These are phyloP conservation scores for Astur gentilis DNA, from an alignment of 2,113 vertebrate genomes.

Conservation along the genomic window DNA sequence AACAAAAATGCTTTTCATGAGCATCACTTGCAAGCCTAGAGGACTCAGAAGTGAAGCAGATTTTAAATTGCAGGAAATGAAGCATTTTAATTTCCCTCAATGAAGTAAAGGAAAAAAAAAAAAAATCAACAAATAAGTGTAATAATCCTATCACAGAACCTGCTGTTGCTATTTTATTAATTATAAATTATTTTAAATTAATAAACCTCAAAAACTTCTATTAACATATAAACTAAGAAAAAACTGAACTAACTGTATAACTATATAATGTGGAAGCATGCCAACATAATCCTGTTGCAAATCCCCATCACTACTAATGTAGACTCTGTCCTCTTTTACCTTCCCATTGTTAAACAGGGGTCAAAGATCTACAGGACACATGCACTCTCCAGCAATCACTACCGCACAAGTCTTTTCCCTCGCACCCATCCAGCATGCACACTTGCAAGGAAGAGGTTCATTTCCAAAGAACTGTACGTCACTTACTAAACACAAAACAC, in stretches of 20 bases:
- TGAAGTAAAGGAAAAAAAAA: background rate
- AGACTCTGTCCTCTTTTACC: background rate
- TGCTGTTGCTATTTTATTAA: background rate
- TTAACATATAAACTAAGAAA: background rate
- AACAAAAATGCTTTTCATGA: background rate
- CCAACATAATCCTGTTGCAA: background rate
- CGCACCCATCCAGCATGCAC: background rate
- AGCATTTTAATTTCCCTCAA: background rate
- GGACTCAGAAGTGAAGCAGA: background rate
- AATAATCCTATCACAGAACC: background rate
- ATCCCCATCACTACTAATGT: background rate
- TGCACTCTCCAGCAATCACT: background rate
- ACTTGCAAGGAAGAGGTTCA: background rate
- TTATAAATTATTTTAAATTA: background rate
- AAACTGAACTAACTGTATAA: background rate
- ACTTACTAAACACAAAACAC: background rate
- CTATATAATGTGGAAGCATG: background rate
- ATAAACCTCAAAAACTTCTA: background rate
- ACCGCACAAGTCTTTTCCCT: background rate
- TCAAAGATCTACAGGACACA: background rate
- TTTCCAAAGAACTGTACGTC: background rate
- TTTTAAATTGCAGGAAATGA: background rate
- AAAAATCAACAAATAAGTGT: background rate
- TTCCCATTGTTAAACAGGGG: background rate
- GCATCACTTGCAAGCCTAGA: background rate